Conservation (phyloP, 2,113 vertebrate species). For the Equus przewalskii region DNA sequence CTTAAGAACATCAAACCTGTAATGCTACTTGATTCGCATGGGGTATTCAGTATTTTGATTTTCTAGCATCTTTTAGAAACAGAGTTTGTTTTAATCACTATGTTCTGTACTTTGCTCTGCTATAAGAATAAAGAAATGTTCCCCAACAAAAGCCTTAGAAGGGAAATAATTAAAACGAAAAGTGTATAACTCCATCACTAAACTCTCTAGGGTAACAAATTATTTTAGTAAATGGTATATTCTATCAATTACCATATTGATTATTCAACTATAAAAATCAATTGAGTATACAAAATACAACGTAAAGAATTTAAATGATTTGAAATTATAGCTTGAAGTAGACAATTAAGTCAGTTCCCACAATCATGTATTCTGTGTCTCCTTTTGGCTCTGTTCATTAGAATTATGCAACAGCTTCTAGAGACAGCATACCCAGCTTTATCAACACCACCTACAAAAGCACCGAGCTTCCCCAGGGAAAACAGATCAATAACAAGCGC, state of each 20-base stretch:
- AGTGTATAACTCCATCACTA: not conserved
- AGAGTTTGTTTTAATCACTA: conserved; percentile 24
- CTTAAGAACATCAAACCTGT: not conserved
- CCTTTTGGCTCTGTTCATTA: not conserved
- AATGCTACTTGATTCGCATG: not conserved
- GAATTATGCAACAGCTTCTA: not conserved
- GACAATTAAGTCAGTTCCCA: conserved; percentile 51
- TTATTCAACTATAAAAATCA: conserved; percentile 47
- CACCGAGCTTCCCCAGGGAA: not conserved
- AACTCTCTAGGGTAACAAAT: conserved; percentile 4
- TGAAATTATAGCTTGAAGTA: conserved; percentile 1
- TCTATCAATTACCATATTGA: conserved; percentile 47
- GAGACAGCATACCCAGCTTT: not conserved
- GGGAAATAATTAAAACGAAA: conserved; percentile 50
- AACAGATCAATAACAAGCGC: not conserved
- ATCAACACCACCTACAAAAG: not conserved
- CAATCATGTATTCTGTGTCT: not conserved
- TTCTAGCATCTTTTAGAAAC: not conserved
- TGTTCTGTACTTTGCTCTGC: not conserved
- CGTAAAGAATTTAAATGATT: conserved; percentile 44
- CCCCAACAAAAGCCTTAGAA: conserved; percentile 7
- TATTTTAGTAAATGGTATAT: conserved; percentile 61
- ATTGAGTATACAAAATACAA: conserved; percentile 36
- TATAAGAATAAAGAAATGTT: conserved; percentile 25
- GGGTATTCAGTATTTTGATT: not conserved